Conservation (phyloP, 1,140 invertebrate species). For the Dendrolimus kikuchii region DNA sequence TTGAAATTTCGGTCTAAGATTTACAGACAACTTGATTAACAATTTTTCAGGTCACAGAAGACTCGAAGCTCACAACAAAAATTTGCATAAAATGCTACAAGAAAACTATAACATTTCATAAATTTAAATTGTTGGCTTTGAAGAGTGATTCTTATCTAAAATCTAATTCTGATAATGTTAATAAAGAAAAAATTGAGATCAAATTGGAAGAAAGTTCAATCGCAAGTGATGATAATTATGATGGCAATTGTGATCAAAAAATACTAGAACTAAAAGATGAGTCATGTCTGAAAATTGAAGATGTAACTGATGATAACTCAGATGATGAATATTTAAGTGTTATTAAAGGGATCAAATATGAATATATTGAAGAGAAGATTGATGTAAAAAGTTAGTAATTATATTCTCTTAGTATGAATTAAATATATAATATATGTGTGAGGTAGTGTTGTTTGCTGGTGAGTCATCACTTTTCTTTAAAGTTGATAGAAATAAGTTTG, state of each 20-base stretch:
- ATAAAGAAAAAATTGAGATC: conserved; percentile 26
- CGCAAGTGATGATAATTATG: conserved; percentile 1
- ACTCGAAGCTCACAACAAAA: conserved; percentile 33
- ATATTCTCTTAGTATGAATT: neutral
- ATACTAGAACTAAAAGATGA: conserved; percentile 3
- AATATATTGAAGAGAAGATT: conserved; percentile 18
- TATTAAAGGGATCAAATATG: conserved; percentile 46
- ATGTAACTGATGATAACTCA: conserved; percentile 20
- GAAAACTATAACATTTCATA: conserved; percentile 39
- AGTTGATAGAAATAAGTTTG: neutral
- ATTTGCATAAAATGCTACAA: conserved; percentile 39
- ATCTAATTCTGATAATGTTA: conserved; percentile 6
- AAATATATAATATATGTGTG: too few relatives aligned
- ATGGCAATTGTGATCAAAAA: neutral
- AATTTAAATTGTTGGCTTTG: conserved; percentile 40
- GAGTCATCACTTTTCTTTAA: neutral
- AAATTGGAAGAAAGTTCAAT: conserved; percentile 3
- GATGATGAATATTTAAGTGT: conserved; percentile 50
- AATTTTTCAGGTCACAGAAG: conserved; percentile 26
- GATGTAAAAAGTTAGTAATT: conserved; percentile 35
- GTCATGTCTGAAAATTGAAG: conserved; percentile 2
- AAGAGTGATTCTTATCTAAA: conserved; percentile 39
- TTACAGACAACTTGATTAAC: conserved; percentile 2
- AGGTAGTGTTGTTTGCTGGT: too few relatives aligned
- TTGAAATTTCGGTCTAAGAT: neutral